Evolutionary conservation across 1,140 invertebrate genomes (phyloP).

Genomic region (Lordiphosa clarofinis): DNA sequence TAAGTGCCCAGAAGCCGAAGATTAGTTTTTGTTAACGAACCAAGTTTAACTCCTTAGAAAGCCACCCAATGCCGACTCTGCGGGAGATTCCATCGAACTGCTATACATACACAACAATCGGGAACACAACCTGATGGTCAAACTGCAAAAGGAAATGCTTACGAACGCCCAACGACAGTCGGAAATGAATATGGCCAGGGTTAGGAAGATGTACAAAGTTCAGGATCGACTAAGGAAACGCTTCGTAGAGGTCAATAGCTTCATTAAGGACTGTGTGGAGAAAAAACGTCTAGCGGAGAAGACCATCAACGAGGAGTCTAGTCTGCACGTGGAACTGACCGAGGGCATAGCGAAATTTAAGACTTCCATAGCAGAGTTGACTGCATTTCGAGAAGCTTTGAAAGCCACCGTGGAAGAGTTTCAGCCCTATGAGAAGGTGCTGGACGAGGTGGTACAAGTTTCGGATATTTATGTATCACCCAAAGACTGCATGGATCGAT

Average conservation of each 20-base stretch:
- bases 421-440: slow-evolving; percentile 67
- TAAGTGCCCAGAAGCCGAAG: slow-evolving; percentile 28
- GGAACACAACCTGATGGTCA: slow-evolving; percentile 58
- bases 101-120: slow-evolving; percentile 67
- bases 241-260: slow-evolving; percentile 74
- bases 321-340: slow-evolving; percentile 52
- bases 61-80: slow-evolving; percentile 55
- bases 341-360: slow-evolving; percentile 51
- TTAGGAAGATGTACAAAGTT: slow-evolving; percentile 59
- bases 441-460: slow-evolving; percentile 64
- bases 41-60: slow-evolving; percentile 36
- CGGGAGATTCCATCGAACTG: slow-evolving; percentile 69
- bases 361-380: slow-evolving; percentile 54
- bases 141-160: slow-evolving; percentile 66
- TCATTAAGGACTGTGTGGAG: slow-evolving; percentile 72
- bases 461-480: slow-evolving; percentile 59
- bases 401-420: slow-evolving; percentile 67
- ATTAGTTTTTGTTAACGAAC: not conserved
- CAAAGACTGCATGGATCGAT: slow-evolving; percentile 69
- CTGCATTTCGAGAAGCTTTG: slow-evolving; percentile 56
- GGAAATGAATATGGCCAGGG: slow-evolving; percentile 47
- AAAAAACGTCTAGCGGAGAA: slow-evolving; percentile 64
- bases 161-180: slow-evolving; percentile 47
- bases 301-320: slow-evolving; percentile 35
- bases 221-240: slow-evolving; percentile 63